Base-by-base conservation (phyloP, 2,797 vertebrate species). In the Anableps anableps region DNA sequence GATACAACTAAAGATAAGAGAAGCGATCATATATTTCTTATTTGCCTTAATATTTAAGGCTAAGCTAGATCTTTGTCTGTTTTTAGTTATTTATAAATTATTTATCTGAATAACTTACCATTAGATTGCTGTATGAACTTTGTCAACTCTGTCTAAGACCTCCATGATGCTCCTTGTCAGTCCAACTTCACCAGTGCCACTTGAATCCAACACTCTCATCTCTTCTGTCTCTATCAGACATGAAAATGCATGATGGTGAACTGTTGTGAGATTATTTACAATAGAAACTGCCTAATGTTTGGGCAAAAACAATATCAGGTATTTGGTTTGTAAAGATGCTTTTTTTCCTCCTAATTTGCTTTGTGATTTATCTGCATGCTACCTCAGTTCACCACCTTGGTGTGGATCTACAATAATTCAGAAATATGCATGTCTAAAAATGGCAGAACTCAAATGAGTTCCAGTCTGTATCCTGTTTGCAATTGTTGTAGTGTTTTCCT, bases 271-370 rank as follows among this genome's bases (percentile, higher is more conserved):
- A 79, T 79, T 74, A 80, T 84, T 86, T 86, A 45, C 78, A 78
- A 73, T 75, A 78, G 66, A 70, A 45, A 72, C 29, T 0, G 91
- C 91, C 85, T 91, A 66, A 86, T 91, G 89, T 94, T 92, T 93
- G 88, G 90, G 88, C 91, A 76, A 79, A 85, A 93, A 87, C 84
- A 91, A 91, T 83, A 90, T 94, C 94, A 94, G 92, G 91, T 91
- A 91, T 76, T 41, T 81, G 76, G 73, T 90, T 91, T 89, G n/a
- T 85, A 85, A 81, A 51, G 55, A 80, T 74, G 86, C 60, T 90
- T 93, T 90, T 93, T 50, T 75, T 77, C 76, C 58, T 82, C 43
- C 38, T 75, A 41, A 9, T 82, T 41, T 41, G 74, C 88, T 78
- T 31, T 80, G 34, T 36, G 74, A 71, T 51, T 82, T 82, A 51